Evolutionary conservation across 2,113 vertebrate species (phyloP).

Genomic region (Gymnogyps californianus): DNA sequence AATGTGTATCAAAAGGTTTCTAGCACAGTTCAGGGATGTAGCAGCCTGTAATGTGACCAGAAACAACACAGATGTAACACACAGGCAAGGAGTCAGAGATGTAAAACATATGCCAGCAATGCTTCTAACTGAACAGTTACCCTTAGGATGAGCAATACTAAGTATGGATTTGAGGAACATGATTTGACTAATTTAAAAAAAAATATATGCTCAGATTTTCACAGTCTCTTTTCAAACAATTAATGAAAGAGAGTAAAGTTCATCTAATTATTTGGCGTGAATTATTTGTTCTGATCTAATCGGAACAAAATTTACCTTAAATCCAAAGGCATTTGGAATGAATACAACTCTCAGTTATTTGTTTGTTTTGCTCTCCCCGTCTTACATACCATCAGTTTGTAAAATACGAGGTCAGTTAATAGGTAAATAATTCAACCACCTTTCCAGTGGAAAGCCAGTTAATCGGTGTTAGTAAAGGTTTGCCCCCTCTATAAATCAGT

Average conservation of each 20-base stretch:
- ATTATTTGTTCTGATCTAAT: conserved; percentile 22
- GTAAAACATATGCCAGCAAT: background rate
- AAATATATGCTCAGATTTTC: background rate
- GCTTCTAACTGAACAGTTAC: background rate
- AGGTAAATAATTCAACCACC: conserved; percentile 78
- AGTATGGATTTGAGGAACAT: background rate
- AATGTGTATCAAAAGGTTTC: background rate
- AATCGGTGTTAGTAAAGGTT: conserved; percentile 70
- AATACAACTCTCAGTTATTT: conserved; percentile 54
- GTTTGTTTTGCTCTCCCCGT: conserved; percentile 62
- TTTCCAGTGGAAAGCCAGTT: conserved; percentile 68
- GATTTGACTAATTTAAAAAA: background rate
- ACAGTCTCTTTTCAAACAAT: background rate
- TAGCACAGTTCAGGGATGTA: background rate
- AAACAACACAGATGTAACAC: background rate
- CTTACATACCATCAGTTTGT: conserved; percentile 66
- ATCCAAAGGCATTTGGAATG: conserved; percentile 53
- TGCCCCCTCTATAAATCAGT: conserved; percentile 77
- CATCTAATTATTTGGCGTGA: background rate
- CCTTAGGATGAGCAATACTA: background rate
- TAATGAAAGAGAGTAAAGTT: background rate
- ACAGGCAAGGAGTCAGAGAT: background rate
- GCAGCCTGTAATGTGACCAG: background rate
- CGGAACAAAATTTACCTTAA: conserved; percentile 43
- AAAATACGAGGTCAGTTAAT: conserved; percentile 69